phyloP scores from a whole-genome alignment of 2,113 vertebrate genomes.

The Gadus chalcogrammus region DNA sequence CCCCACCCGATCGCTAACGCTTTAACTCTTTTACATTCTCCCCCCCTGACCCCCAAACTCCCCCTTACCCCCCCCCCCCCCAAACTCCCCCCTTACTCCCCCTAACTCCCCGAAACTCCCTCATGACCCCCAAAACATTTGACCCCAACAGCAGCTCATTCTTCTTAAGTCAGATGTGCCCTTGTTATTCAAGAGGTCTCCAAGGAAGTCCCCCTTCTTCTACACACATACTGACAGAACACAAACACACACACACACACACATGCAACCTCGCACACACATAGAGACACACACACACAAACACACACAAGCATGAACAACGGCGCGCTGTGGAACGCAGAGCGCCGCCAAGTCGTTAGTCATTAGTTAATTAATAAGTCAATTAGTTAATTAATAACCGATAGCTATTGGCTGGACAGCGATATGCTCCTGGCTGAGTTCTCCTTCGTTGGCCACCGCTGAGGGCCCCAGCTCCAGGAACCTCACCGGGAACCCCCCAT shows the following conservation, averaged over 20 bases:
- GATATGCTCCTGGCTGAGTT: constrained; percentile 48
- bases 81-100: not conserved
- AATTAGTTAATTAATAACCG: no score
- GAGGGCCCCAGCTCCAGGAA: constrained; percentile 44
- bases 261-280: no score
- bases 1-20: no score
- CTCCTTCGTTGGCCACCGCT: constrained; percentile 2
- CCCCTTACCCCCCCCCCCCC: not conserved
- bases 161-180: constrained; percentile 72
- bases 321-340: constrained; percentile 11
- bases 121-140: not conserved
- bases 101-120: not conserved
- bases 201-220: constrained; percentile 79
- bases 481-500: not conserved
- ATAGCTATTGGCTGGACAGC: constrained; percentile 31
- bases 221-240: constrained; percentile 69
- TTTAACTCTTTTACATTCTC: no score
- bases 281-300: no score
- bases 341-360: constrained; percentile 40
- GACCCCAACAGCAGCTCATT: constrained; percentile 45
- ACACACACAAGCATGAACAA: no score
- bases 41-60: not conserved
- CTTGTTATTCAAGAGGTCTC: constrained; percentile 80
- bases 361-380: no score
- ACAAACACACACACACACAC: constrained; percentile 4